Conservation (phyloP, 2,888 invertebrate genomes). For the Folsomia candida region DNA sequence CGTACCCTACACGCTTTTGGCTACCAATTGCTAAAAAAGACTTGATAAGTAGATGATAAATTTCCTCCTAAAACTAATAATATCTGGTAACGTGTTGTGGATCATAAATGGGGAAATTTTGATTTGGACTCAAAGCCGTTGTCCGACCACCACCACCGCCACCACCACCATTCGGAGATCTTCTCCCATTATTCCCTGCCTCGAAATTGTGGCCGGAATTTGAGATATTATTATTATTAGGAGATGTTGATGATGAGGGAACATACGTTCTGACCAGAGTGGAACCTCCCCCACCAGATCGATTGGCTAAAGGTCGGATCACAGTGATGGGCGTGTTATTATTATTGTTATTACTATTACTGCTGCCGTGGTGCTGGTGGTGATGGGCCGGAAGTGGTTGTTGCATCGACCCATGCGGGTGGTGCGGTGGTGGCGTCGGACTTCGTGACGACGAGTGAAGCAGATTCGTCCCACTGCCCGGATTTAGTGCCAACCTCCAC, state of each 20-base stretch:
- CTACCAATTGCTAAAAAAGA: too few species aligned
- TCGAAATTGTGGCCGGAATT: neutral
- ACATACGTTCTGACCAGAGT: slow-evolving; percentile 34
- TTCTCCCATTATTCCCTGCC: neutral
- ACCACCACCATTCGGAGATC: slow-evolving; percentile 1
- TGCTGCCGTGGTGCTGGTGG: too few species aligned
- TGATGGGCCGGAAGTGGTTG: slow-evolving; percentile 27
- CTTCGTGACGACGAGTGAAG: neutral
- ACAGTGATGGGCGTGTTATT: neutral
- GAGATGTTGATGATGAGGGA: slow-evolving; percentile 22
- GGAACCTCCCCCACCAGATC: slow-evolving; percentile 22
- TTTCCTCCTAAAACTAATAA: too few species aligned
- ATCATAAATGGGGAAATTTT: slow-evolving; percentile 22
- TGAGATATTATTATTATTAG: too few species aligned
- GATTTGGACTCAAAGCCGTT: neutral
- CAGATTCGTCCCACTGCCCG: slow-evolving; percentile 37
- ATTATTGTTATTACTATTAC: too few species aligned
- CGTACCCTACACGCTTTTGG: neutral
- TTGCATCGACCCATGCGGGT: slow-evolving; percentile 10
- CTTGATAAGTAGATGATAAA: too few species aligned
- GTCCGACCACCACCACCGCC: neutral
- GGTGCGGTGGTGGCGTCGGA: slow-evolving; percentile 19
- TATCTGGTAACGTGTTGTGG: slow-evolving; percentile 37
- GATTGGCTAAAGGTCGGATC: neutral
- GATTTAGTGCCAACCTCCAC: slow-evolving; percentile 33